These are phyloP conservation scores for Conomelus anceps DNA, from an alignment of 2,888 invertebrate species.

Conservation along the genomic window DNA sequence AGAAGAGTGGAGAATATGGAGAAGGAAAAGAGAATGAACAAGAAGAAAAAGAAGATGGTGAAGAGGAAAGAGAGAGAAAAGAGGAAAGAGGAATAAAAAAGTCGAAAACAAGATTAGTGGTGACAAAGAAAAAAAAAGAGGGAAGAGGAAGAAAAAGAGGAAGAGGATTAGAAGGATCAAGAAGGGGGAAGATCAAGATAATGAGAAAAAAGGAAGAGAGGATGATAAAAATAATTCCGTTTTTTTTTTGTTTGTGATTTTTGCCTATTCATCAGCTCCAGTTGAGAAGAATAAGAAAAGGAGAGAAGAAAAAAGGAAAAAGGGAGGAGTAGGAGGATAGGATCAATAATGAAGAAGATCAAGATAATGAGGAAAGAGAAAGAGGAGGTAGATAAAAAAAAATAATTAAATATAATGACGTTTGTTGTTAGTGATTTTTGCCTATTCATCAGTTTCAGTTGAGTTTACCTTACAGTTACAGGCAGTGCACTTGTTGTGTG, in stretches of 20 bases:
- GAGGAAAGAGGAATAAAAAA: background rate
- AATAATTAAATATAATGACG: background rate
- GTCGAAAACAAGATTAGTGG: too few relatives aligned
- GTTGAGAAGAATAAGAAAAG: too few relatives aligned
- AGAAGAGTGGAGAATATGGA: too few relatives aligned
- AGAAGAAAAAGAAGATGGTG: background rate
- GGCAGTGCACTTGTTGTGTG: constrained; percentile 60
- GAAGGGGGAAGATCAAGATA: too few relatives aligned
- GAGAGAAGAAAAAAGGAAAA: too few relatives aligned
- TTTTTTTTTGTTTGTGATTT: background rate
- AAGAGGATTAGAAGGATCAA: too few relatives aligned
- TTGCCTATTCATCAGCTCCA: background rate
- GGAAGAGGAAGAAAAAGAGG: too few relatives aligned
- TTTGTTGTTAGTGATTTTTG: background rate
- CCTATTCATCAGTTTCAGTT: background rate
- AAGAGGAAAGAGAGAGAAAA: background rate
- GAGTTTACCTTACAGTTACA: constrained; percentile 65
- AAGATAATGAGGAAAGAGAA: background rate
- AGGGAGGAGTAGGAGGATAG: too few relatives aligned
- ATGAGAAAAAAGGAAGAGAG: background rate
- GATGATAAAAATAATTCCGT: background rate
- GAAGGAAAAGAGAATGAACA: too few relatives aligned
- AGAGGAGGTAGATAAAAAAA: background rate
- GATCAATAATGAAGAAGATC: too few relatives aligned
- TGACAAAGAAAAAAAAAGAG: too few relatives aligned